Evolutionary conservation across 2,797 vertebrate genomes (phyloP).

Genomic region (Sus cebifrons): DNA sequence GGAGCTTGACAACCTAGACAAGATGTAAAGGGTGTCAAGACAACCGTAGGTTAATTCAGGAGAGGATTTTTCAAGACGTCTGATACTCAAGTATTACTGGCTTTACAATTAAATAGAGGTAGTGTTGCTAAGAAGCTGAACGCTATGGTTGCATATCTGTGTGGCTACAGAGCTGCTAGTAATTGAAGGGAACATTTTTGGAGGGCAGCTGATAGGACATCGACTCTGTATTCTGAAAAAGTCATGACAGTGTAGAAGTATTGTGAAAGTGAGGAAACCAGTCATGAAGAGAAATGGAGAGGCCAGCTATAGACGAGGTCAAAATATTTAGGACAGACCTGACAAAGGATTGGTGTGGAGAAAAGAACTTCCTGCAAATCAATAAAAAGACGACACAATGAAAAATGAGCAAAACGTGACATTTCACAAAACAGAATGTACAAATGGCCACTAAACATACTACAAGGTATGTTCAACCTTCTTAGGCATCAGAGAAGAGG

Average conservation of each 20-base stretch:
- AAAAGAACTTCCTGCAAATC: not conserved
- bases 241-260: not conserved
- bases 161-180: too few relatives aligned
- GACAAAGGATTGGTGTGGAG: not conserved
- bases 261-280: not conserved
- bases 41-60: not conserved
- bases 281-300: not conserved
- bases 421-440: conserved; percentile 8
- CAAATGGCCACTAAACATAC: not conserved
- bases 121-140: not conserved
- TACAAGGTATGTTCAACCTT: not conserved
- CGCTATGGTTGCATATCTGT: not conserved
- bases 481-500: not conserved
- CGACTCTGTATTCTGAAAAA: not conserved
- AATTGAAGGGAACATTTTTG: not conserved
- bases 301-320: not conserved
- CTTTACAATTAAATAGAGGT: not conserved
- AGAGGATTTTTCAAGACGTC: not conserved
- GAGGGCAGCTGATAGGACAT: not conserved
- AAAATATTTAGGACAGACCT: not conserved
- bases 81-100: not conserved
- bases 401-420: not conserved
- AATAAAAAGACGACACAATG: not conserved
- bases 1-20: not conserved
- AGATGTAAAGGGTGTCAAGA: not conserved